phyloP scores from a whole-genome alignment of 2,113 vertebrate species.

The Festucalex cinctus region DNA sequence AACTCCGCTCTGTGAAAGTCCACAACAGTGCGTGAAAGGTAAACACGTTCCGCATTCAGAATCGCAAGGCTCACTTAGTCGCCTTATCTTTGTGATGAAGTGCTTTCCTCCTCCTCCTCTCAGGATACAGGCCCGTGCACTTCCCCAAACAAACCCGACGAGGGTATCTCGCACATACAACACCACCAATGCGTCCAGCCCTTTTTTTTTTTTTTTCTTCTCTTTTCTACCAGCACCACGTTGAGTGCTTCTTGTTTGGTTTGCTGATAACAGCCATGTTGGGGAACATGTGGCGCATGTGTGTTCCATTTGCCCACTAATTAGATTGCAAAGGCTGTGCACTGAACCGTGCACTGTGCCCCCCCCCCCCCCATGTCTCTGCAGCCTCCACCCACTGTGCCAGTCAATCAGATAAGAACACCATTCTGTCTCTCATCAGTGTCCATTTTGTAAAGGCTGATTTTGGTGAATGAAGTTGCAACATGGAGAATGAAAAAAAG shows the following conservation, averaged over 20 bases:
- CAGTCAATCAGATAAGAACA: conserved; percentile 75
- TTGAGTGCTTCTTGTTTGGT: conserved; percentile 72
- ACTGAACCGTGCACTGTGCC: conserved; percentile 64
- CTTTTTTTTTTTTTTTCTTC: conserved; percentile 18
- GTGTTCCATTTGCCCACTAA: conserved; percentile 76
- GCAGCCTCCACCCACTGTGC: conserved; percentile 47
- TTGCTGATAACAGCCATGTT: conserved; percentile 73
- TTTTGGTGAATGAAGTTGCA: conserved; percentile 53
- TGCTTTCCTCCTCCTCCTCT: conserved; percentile 57
- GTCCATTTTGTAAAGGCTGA: conserved; percentile 68
- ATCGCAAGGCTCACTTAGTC: conserved; percentile 65
- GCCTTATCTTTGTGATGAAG: conserved; percentile 69
- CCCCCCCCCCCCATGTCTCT: conserved; percentile 3
- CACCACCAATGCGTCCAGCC: conserved; percentile 28
- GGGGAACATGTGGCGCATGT: conserved; percentile 69
- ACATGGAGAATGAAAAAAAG: conserved; percentile 42
- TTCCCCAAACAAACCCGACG: conserved; percentile 65
- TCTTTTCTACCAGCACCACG: conserved; percentile 43
- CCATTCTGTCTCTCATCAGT: conserved; percentile 72
- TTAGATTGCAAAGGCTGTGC: conserved; percentile 72
- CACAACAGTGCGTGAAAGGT: conserved; percentile 61
- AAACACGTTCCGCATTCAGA: conserved; percentile 67
- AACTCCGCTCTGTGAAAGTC: conserved; percentile 57
- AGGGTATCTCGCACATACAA: conserved; percentile 44
- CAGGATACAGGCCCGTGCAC: conserved; percentile 60